Evolutionary conservation across 2,888 invertebrate genomes (phyloP).

Genomic region (Octodonta nipae): DNA sequence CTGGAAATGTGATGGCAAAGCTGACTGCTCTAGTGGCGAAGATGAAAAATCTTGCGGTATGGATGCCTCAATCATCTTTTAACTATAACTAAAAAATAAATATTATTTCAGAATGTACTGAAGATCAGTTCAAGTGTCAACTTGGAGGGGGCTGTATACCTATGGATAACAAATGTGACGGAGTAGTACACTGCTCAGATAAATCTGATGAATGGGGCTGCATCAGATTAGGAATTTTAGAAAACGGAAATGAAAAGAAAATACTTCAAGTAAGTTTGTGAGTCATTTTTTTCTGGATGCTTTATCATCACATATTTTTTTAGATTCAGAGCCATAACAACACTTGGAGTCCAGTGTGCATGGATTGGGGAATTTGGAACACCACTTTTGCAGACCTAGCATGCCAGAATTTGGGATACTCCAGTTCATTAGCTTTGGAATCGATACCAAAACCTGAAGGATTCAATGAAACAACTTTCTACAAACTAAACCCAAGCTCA

Average conservation of each 20-base stretch:
- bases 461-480: constrained; percentile 15
- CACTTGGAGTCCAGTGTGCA: constrained; percentile 38
- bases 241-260: constrained; percentile 11
- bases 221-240: constrained; percentile 17
- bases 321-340: constrained; percentile 22
- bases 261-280: constrained; percentile 13
- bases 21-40: constrained; percentile 43
- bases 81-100: too few species aligned
- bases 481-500: constrained; percentile 19
- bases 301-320: too few species aligned
- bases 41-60: constrained; percentile 45
- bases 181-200: constrained; percentile 46
- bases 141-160: constrained; percentile 48
- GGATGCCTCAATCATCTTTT: too few species aligned
- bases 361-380: constrained; percentile 42
- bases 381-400: constrained; percentile 40
- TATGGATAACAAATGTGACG: constrained; percentile 42
- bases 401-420: constrained; percentile 43
- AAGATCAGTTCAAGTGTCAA: constrained; percentile 43
- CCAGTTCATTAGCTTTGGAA: constrained; percentile 31
- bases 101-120: constrained; percentile 36
- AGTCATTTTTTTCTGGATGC: constrained; percentile 1
- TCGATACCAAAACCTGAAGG: constrained; percentile 20
- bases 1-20: constrained; percentile 45
- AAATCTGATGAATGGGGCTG: constrained; percentile 51